These are phyloP conservation scores for Trichechus manatus DNA, from an alignment of 2,113 vertebrate genomes.

Conservation along the genomic window DNA sequence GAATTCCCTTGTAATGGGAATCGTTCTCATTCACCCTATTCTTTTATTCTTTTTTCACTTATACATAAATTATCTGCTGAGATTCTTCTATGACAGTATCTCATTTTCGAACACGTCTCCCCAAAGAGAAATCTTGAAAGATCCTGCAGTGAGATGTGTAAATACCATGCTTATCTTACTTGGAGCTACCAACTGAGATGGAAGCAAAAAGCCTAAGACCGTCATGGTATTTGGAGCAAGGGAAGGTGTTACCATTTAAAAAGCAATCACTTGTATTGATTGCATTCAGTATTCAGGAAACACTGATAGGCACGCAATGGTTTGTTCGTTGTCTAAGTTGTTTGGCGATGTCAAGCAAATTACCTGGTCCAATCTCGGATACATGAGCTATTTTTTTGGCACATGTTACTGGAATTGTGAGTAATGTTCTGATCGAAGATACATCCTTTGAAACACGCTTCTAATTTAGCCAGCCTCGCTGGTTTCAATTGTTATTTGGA, in stretches of 20 bases:
- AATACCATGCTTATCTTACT: background rate
- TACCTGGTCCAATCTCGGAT: background rate
- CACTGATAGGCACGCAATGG: conserved; percentile 15
- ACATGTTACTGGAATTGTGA: conserved; percentile 57
- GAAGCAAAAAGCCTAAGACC: background rate
- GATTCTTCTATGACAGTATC: background rate
- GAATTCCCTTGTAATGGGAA: background rate
- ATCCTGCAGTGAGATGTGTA: background rate
- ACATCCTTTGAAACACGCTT: conserved; percentile 53
- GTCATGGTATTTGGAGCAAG: conserved; percentile 63
- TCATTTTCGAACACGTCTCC: background rate
- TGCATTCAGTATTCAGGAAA: conserved; percentile 51
- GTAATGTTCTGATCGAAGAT: conserved; percentile 49
- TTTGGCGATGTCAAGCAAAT: conserved; percentile 65
- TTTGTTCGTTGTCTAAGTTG: conserved; percentile 68
- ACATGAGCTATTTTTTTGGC: background rate
- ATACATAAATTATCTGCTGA: background rate
- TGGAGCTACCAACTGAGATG: background rate
- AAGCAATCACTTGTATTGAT: conserved; percentile 62
- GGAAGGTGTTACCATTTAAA: conserved; percentile 24
- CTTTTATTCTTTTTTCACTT: background rate
- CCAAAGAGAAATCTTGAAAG: background rate
- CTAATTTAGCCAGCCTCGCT: background rate
- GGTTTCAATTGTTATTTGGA: conserved; percentile 46
- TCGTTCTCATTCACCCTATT: background rate